These are phyloP conservation scores for Anarrhichthys ocellatus DNA, from an alignment of 2,113 vertebrate species.

Conservation along the genomic window DNA sequence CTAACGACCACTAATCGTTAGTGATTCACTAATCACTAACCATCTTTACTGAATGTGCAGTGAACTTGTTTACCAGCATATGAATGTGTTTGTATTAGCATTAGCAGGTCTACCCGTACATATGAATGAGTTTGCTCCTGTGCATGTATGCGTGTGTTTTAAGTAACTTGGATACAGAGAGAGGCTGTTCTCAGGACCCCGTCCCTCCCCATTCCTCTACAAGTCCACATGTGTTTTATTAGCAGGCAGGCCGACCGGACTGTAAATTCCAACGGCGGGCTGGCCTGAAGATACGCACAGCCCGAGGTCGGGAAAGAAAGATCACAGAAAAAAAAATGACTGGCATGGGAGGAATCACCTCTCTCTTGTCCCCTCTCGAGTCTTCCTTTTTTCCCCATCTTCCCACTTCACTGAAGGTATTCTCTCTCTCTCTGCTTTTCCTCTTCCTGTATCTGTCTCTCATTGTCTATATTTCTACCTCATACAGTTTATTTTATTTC, in stretches of 20 bases:
- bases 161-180: slow-evolving; percentile 47
- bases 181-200: slow-evolving; percentile 58
- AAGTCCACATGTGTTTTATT: slow-evolving; percentile 85
- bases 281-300: slow-evolving; percentile 66
- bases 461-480: background rate
- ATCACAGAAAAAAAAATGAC: slow-evolving; percentile 55
- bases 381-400: background rate
- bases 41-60: background rate
- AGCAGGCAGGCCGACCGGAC: slow-evolving; percentile 75
- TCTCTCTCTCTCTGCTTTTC: background rate
- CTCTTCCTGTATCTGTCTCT: background rate
- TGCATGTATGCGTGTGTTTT: slow-evolving; percentile 10
- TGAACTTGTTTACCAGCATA: slow-evolving; percentile 12
- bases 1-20: no score
- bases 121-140: slow-evolving; percentile 11
- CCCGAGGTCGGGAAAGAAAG: slow-evolving; percentile 56
- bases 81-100: slow-evolving; percentile 10
- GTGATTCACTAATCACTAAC: no score
- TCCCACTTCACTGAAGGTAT: background rate
- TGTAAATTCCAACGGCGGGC: slow-evolving; percentile 78
- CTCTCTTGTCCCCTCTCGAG: slow-evolving; percentile 8
- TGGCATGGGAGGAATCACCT: slow-evolving; percentile 48
- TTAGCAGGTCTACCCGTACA: background rate
- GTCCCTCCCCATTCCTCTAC: slow-evolving; percentile 79
- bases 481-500: slow-evolving; percentile 21